Percentiles rank a stretch among this genome's conserved stretches.
phyloP scores from a whole-genome alignment of 2,797 vertebrate genomes.

The Lophotriccus pileatus region DNA sequence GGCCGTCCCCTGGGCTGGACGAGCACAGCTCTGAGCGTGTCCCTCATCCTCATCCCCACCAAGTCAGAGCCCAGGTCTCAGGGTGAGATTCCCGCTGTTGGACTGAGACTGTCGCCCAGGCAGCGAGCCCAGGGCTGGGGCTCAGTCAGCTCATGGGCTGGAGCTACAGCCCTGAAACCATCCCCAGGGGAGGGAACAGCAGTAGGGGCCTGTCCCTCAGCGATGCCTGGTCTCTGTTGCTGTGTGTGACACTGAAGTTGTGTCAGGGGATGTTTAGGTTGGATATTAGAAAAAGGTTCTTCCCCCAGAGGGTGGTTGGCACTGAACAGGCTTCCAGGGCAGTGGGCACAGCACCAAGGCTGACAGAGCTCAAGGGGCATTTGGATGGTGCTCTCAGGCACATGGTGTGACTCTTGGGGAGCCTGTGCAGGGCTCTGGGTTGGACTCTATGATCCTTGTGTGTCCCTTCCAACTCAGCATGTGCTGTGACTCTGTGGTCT shows the following conservation, averaged over 20 bases:
- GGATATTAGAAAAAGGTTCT: neutral
- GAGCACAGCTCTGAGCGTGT: rapidly evolving
- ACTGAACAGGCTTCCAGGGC: neutral
- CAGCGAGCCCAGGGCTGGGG: no score
- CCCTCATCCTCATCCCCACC: neutral
- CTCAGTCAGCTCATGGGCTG: neutral
- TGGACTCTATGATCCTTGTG: neutral
- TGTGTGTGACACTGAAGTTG: neutral
- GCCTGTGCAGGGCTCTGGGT: neutral
- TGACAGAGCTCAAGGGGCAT: neutral
- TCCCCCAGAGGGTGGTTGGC: neutral
- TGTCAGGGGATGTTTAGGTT: neutral
- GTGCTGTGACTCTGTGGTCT: neutral
- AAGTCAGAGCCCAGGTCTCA: neutral
- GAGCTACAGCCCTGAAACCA: neutral
- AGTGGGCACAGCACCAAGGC: neutral
- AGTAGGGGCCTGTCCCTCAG: no score
- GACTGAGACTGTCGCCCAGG: rapidly evolving
- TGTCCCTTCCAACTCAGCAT: neutral
- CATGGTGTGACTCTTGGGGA: neutral
- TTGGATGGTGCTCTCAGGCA: neutral
- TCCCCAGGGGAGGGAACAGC: rapidly evolving
- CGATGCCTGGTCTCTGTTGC: rapidly evolving
- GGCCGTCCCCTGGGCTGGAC: rapidly evolving
- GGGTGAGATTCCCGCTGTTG: rapidly evolving